These are phyloP conservation scores for Mactromeris polynyma DNA, from an alignment of 2,888 invertebrate species.

Conservation along the genomic window DNA sequence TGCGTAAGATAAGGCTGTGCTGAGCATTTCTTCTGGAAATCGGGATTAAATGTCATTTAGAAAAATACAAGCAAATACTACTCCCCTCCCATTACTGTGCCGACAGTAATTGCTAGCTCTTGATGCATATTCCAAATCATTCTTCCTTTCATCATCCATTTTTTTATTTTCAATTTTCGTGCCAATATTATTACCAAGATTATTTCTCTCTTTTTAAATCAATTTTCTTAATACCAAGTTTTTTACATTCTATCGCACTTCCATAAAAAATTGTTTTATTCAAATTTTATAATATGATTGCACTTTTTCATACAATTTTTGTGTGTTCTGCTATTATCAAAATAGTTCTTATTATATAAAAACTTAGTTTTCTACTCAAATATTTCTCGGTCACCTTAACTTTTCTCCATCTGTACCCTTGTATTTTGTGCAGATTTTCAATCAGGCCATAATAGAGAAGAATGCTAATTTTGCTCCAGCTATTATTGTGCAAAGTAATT, in stretches of 20 bases:
- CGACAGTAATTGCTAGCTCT: background rate
- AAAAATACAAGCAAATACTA: background rate
- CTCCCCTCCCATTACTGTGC: slow-evolving; percentile 4
- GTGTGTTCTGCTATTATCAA: background rate
- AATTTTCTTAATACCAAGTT: slow-evolving; percentile 6
- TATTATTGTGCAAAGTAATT: slow-evolving; percentile 11
- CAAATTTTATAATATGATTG: background rate
- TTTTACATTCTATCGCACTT: background rate
- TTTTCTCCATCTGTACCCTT: background rate
- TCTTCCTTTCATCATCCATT: background rate
- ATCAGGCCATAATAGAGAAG: background rate
- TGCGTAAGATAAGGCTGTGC: slow-evolving; percentile 44
- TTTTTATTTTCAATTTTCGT: slow-evolving; percentile 19
- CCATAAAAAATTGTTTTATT: background rate
- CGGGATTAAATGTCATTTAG: slow-evolving; percentile 12
- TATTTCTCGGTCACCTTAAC: background rate
- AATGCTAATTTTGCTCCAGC: background rate
- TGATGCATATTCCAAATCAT: slow-evolving; percentile 1
- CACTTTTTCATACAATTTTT: slow-evolving; percentile 1
- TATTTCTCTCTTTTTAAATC: slow-evolving; percentile 14
- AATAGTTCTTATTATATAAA: background rate
- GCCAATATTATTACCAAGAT: slow-evolving; percentile 8
- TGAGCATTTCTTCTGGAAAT: slow-evolving; percentile 19
- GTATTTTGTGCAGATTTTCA: background rate
- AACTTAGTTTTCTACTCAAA: background rate